A percentile compares a stretch with the other conserved stretches of the same genome.
Evolutionary conservation across 2,888 invertebrate genomes (phyloP).

Genomic region (Meteorus colon): DNA sequence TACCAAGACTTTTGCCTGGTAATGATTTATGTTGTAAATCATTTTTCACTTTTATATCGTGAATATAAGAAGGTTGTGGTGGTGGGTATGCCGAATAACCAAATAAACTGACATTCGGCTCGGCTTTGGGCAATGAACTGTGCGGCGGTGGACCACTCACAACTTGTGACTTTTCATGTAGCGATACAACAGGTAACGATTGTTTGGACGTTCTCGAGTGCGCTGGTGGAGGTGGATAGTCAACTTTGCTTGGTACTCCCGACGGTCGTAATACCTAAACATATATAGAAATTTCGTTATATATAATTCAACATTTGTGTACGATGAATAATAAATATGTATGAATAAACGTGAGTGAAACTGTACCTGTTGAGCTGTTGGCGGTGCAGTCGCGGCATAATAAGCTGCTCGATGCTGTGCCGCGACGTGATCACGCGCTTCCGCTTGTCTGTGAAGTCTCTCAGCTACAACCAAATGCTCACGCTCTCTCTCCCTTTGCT

Average conservation of each 20-base stretch:
- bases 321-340: not conserved
- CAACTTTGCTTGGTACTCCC: conserved; percentile 69
- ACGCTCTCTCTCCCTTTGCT: conserved; percentile 50
- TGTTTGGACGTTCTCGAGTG: conserved; percentile 72
- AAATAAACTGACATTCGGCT: conserved; percentile 81
- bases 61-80: conserved; percentile 72
- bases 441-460: conserved; percentile 67
- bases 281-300: not conserved
- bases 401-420: conserved; percentile 75
- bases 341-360: not conserved
- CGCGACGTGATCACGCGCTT: conserved; percentile 67
- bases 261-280: conserved; percentile 68
- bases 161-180: conserved; percentile 62
- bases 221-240: conserved; percentile 73
- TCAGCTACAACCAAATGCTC: conserved; percentile 67
- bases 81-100: conserved; percentile 79
- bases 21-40: conserved; percentile 71
- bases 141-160: conserved; percentile 56
- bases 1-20: conserved; percentile 68
- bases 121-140: conserved; percentile 76
- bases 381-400: conserved; percentile 74
- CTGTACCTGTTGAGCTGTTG: conserved; percentile 67
- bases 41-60: conserved; percentile 79
- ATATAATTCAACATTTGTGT: no score
- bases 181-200: conserved; percentile 67